Conservation (phyloP, 2,113 vertebrate genomes). For the Sebastes schlegelii region DNA sequence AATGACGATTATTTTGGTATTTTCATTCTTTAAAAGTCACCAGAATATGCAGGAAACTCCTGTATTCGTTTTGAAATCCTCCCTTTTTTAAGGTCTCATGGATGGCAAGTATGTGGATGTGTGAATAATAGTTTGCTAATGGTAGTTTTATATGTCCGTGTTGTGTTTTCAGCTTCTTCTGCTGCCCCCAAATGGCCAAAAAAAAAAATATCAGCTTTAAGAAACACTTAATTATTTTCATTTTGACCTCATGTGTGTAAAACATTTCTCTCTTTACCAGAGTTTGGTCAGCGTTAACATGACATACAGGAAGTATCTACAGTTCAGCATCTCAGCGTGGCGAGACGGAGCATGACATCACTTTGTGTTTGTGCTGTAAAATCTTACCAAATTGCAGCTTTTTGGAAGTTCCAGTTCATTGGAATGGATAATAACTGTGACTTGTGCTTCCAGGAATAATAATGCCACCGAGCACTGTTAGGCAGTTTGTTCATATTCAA, state of each 20-base stretch:
- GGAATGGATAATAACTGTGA: neutral
- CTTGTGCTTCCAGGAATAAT: constrained; percentile 39
- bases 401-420: constrained; percentile 37
- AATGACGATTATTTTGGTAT: no score
- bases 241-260: neutral
- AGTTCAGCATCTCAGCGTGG: neutral
- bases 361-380: constrained; percentile 2
- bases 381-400: neutral
- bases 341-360: constrained; percentile 3
- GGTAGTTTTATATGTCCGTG: neutral
- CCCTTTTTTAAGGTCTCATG: no score
- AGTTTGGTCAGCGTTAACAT: neutral
- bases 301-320: neutral
- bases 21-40: no score
- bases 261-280: neutral
- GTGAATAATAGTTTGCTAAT: neutral
- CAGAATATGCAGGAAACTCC: no score
- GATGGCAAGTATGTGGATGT: neutral
- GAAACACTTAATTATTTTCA: neutral
- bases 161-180: neutral
- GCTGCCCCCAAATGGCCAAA: neutral
- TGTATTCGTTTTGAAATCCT: no score
- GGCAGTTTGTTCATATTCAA: constrained; percentile 9
- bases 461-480: neutral
- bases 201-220: neutral